Evolutionary conservation across 2,888 invertebrate genomes (phyloP).

Genomic region (Spilosoma lubricipeda): DNA sequence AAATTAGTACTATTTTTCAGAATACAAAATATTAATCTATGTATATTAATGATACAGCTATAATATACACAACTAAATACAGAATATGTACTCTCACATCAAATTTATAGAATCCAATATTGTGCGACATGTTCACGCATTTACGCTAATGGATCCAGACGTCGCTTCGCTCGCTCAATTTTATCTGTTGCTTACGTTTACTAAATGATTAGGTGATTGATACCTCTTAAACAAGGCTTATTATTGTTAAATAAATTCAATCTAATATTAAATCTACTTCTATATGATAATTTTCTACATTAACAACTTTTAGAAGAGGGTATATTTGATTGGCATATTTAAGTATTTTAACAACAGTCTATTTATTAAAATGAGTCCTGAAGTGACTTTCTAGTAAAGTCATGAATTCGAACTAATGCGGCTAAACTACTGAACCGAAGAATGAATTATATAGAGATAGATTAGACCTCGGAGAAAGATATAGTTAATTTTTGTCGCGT

Average conservation of each 20-base stretch:
- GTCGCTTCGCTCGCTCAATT: neutral
- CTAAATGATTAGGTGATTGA: neutral
- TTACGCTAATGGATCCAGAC: neutral
- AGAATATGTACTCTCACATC: neutral
- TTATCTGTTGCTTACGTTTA: constrained; percentile 1
- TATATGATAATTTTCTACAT: no score
- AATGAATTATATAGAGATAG: no score
- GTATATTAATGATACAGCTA: neutral
- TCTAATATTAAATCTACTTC: neutral
- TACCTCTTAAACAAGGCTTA: neutral
- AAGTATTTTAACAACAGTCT: no score
- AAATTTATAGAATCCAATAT: constrained; percentile 1
- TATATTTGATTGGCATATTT: neutral
- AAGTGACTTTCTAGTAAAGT: no score
- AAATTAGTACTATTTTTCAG: neutral
- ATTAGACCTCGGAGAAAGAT: no score
- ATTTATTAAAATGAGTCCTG: no score
- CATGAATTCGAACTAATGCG: no score
- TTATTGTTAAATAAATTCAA: neutral
- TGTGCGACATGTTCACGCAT: neutral
- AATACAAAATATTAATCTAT: neutral
- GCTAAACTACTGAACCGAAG: no score
- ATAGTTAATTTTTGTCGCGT: no score
- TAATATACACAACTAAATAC: neutral
- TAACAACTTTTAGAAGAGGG: neutral